Evolutionary conservation across 2,888 invertebrate species (phyloP), one percentile per base, ranked within the genome.

Genomic region (Psylliodes chrysocephalus): DNA sequence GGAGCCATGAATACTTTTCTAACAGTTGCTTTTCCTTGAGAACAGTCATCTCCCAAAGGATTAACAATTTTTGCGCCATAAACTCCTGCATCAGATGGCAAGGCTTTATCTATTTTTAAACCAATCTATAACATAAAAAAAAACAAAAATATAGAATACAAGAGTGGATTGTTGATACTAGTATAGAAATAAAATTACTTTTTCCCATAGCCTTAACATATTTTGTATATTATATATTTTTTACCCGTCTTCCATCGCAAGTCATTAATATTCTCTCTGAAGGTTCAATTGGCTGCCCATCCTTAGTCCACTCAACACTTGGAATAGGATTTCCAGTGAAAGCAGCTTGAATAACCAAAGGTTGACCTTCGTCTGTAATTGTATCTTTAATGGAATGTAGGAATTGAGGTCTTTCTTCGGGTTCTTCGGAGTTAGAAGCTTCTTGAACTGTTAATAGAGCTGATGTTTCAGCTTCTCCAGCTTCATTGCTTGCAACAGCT

Each of bases 1-100:
- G 95, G 95, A 22, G 91, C 87, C 76, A 92, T 90, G 83, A 87
- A 94, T 2, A 94, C 87, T 81, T 94, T 94, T 67, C 92, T 87
- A 0, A 95, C 90, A 70, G 86, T 88, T 1, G 91, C 89, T 69
- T 89, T 89, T 25, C 90, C 91, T 38, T 87, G 85, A 0, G 90
- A 88, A 0, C 84, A 80, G 71, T 92, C 92, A 70, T 90, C 89
- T 1, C 95, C 95, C 10, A 92, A 84, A 0, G 91, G 90, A 84
- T 91, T 95, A 25, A 87, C 87, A 56, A 95, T 81, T 61, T 86
- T 86, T 70, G 94, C 92, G n/a, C 86, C 84, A 81, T 95, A 96
- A 30, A 85, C 84, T 2, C 95, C 96, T 0, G 91, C 90, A 80
- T 96, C 94, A 0, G 87, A 83, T 15, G 89, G 83, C 59, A 87